Percentiles rank a stretch among this genome's conserved stretches.
phyloP scores from a whole-genome alignment of 2,888 invertebrate species.

The Helicoverpa assulta region DNA sequence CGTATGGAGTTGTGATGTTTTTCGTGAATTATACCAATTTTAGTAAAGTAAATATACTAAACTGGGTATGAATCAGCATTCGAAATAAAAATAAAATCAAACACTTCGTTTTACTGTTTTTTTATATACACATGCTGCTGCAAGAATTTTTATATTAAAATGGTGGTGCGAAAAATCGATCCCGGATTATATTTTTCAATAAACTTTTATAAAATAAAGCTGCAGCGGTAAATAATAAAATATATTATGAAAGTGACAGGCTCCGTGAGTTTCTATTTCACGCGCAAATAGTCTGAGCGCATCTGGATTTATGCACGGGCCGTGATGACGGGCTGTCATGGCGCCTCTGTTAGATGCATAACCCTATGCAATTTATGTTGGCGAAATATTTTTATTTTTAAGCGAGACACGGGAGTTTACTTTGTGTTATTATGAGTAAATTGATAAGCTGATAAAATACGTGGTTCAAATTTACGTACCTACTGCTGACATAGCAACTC shows the following conservation, averaged over 20 bases:
- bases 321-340: conserved; percentile 54
- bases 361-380: conserved; percentile 42
- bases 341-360: conserved; percentile 56
- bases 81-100: too few species aligned
- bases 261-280: conserved; percentile 77
- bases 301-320: conserved; percentile 75
- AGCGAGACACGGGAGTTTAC: too few species aligned
- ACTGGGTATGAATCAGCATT: too few species aligned
- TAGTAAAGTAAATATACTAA: neutral
- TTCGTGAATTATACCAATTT: neutral
- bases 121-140: too few species aligned
- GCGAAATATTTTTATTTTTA: conserved; percentile 16
- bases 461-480: too few species aligned
- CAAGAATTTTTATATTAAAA: neutral
- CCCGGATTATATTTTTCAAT: conserved; percentile 2
- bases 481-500: too few species aligned
- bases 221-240: conserved; percentile 52
- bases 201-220: conserved; percentile 42
- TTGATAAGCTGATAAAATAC: too few species aligned
- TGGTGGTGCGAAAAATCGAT: neutral
- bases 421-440: too few species aligned
- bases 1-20: neutral
- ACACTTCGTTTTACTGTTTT: too few species aligned
- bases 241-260: conserved; percentile 70
- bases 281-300: conserved; percentile 75